Percentiles rank a stretch among this genome's conserved stretches.
Conservation (phyloP, 2,888 invertebrate species). For the Brachypterus glaber region DNA sequence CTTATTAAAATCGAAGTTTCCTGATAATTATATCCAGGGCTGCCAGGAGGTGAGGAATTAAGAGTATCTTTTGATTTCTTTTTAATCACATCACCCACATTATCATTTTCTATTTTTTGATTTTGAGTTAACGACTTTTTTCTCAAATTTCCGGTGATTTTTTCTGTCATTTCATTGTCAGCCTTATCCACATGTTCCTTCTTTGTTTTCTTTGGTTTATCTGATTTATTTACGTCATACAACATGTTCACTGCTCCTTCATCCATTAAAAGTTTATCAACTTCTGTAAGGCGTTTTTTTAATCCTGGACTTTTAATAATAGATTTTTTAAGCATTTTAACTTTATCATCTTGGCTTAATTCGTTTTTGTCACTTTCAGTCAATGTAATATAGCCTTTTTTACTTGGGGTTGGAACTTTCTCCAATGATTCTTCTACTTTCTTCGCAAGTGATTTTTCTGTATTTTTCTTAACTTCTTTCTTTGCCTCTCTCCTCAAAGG, state of each 20-base stretch:
- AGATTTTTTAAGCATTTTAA: conserved; percentile 21
- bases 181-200: conserved; percentile 30
- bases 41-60: conserved; percentile 43
- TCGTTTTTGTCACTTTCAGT: conserved; percentile 4
- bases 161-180: conserved; percentile 33
- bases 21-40: conserved; percentile 47
- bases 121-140: conserved; percentile 31
- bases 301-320: conserved; percentile 14
- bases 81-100: conserved; percentile 29
- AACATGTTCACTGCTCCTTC: conserved; percentile 82
- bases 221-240: conserved; percentile 58
- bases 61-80: conserved; percentile 38
- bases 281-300: conserved; percentile 48
- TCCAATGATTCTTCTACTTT: conserved; percentile 11
- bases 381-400: conserved; percentile 10
- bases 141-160: conserved; percentile 37
- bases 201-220: conserved; percentile 30
- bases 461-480: conserved; percentile 15
- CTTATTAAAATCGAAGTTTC: conserved; percentile 74
- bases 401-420: conserved; percentile 8
- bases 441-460: conserved; percentile 19
- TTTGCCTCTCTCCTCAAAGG: conserved; percentile 12
- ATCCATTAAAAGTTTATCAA: conserved; percentile 70
- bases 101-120: conserved; percentile 12
- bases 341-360: conserved; percentile 4